A percentile compares a stretch with the other conserved stretches of the same genome.
Evolutionary conservation across 2,888 invertebrate species (phyloP).

Genomic region (Adelphocoris suturalis): DNA sequence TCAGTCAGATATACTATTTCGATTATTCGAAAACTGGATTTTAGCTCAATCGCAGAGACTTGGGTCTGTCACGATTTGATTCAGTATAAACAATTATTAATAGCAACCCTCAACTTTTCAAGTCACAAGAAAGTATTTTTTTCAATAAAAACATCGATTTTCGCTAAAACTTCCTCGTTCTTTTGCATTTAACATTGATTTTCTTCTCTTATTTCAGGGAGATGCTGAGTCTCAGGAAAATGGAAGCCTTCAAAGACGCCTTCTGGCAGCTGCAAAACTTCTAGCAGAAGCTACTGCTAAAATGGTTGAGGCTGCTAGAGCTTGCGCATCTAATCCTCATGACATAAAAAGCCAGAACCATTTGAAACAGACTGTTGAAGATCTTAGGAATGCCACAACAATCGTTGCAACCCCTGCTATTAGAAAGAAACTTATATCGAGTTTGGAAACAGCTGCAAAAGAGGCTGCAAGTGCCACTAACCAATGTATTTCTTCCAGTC

Average conservation of each 20-base stretch:
- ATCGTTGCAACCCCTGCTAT: constrained; percentile 90
- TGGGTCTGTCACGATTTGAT: too few relatives aligned
- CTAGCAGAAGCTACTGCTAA: constrained; percentile 97
- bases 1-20: too few relatives aligned
- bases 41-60: too few relatives aligned
- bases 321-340: constrained; percentile 92
- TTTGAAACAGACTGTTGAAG: constrained; percentile 93
- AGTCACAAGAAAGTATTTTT: too few relatives aligned
- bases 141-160: too few relatives aligned
- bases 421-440: constrained; percentile 86
- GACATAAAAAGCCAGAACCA: constrained; percentile 91
- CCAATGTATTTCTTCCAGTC: constrained; percentile 93
- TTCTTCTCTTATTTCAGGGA: too few relatives aligned
- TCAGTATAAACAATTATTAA: too few relatives aligned
- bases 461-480: constrained; percentile 93
- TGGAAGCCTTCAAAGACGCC: constrained; percentile 91
- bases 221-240: constrained; percentile 94
- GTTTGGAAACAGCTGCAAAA: constrained; percentile 86
- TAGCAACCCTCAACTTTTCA: too few relatives aligned
- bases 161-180: too few relatives aligned
- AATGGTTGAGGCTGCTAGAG: constrained; percentile 97
- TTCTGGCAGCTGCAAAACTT: constrained; percentile 96
- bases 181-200: too few relatives aligned
- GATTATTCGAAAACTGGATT: too few relatives aligned
- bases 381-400: constrained; percentile 92